Base-by-base conservation (phyloP, 2,888 invertebrate genomes). In the Campoplex capitator region DNA sequence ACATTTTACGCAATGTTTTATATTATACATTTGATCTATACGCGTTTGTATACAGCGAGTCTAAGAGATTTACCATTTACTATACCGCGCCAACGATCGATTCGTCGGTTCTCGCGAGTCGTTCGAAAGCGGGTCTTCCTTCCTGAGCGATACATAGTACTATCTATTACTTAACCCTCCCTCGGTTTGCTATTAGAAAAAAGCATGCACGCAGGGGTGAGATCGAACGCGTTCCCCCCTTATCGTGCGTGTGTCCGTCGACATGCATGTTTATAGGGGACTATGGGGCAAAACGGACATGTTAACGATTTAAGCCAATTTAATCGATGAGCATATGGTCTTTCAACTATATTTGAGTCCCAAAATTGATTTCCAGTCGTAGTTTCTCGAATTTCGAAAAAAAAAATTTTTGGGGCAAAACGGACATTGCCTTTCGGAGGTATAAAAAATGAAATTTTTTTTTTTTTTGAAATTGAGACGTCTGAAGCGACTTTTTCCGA, bases 171-270 rank as follows among this genome's bases (percentile, higher is more conserved):
- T 68, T 48, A n/a, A 70, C 56, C 67, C 76, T 45, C 76, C 62
- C 71, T 71, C 58, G 65, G n/a, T 51, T n/a, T 58, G 65, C n/a
- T 51, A n/a, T 58, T 54, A 74, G 35, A 71, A 80, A 79, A 56
- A 51, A 58, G 56, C 35, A 62, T 32, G 32, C 32, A 35, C 51
- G 42, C 58, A 38, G 54, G 74, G 73, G 81, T 74, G 65, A 32
- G 28, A 81, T 81, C 74, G 81, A 74, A 82, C 18, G 51, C 65
- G 28, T n/a, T 13, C 42, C n/a, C 13, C 68, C 23, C 23, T 23
- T 23, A 23, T 23, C 16, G 28, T 28, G 51, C 77, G 62, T 28
- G 38, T 67, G 16, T 51, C n/a, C 68, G 42, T 38, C 16, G n/a
- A 68, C 28, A 58, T 28, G 48, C 38, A 38, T 32, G 9, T 74